A percentile compares a stretch with the other conserved stretches of the same genome.
Conservation (phyloP, 2,888 invertebrate species). For the Uloborus plumipes region DNA sequence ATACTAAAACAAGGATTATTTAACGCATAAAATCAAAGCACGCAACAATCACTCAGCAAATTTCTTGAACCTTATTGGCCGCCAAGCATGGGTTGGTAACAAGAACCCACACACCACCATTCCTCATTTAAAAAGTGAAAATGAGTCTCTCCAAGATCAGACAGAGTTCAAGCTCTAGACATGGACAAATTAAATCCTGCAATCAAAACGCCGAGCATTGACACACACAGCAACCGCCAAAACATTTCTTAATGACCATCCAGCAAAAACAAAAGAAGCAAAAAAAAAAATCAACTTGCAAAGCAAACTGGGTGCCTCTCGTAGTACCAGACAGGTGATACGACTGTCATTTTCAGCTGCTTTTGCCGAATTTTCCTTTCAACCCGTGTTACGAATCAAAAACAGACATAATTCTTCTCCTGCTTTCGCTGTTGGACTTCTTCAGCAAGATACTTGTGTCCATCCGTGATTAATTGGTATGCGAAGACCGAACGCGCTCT, state of each 20-base stretch:
- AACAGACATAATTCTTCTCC: slow-evolving; percentile 28
- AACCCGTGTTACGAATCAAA: slow-evolving; percentile 37
- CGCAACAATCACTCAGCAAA: slow-evolving; percentile 31
- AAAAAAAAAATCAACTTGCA: slow-evolving; percentile 15
- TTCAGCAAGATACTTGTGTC: slow-evolving; percentile 54
- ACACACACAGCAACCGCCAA: too few species aligned
- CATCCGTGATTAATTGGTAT: slow-evolving; percentile 62
- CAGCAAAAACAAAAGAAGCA: not conserved
- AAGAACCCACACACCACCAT: slow-evolving; percentile 9
- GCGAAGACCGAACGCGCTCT: slow-evolving; percentile 46
- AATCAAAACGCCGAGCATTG: too few species aligned
- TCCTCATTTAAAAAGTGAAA: not conserved
- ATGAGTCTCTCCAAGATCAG: not conserved
- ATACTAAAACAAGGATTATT: not conserved
- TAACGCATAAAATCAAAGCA: slow-evolving; percentile 33
- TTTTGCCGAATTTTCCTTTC: slow-evolving; percentile 48
- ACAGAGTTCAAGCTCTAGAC: not conserved
- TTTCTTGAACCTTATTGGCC: too few species aligned
- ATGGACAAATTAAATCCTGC: too few species aligned
- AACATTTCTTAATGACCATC: too few species aligned
- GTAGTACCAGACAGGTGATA: slow-evolving; percentile 46
- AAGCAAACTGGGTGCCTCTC: slow-evolving; percentile 9
- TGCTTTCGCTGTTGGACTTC: slow-evolving; percentile 11
- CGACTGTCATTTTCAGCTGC: slow-evolving; percentile 51
- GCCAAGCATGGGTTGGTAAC: not conserved